A percentile compares a stretch with the other conserved stretches of the same genome.
phyloP scores from a whole-genome alignment of 2,113 vertebrate genomes.

The Cettia cetti region DNA sequence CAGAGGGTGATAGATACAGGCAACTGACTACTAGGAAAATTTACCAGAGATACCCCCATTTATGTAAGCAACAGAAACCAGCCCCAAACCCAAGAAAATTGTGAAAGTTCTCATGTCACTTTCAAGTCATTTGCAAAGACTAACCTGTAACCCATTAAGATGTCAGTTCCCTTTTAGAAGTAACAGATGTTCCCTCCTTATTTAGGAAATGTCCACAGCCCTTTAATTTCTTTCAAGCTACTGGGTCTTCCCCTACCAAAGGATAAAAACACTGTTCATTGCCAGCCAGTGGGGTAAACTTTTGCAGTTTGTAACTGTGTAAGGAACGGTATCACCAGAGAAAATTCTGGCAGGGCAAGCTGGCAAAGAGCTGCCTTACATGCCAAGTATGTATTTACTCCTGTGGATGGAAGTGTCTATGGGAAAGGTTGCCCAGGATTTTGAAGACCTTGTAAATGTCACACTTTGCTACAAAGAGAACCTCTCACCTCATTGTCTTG shows the following conservation, averaged over 20 bases:
- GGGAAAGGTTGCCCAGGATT: background rate
- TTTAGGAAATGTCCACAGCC: background rate
- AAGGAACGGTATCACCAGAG: background rate
- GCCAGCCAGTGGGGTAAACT: background rate
- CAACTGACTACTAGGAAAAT: background rate
- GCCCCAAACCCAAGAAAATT: background rate
- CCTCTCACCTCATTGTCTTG: background rate
- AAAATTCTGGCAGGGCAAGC: background rate
- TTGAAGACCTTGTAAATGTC: background rate
- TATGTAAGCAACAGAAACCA: background rate
- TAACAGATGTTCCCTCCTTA: conserved; percentile 30
- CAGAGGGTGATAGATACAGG: background rate
- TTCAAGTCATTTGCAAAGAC: background rate
- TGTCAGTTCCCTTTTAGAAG: conserved; percentile 42
- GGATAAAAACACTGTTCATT: background rate
- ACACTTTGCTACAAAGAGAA: background rate
- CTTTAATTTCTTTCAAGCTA: background rate
- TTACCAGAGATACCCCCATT: background rate
- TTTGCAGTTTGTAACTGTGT: background rate
- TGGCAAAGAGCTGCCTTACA: fast-evolving
- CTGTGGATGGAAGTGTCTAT: background rate
- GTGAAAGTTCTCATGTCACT: background rate
- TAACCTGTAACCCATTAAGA: background rate
- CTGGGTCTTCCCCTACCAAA: background rate
- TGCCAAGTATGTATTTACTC: background rate